phyloP scores from a whole-genome alignment of 2,113 vertebrate species.

The Nyctereutes procyonoides region DNA sequence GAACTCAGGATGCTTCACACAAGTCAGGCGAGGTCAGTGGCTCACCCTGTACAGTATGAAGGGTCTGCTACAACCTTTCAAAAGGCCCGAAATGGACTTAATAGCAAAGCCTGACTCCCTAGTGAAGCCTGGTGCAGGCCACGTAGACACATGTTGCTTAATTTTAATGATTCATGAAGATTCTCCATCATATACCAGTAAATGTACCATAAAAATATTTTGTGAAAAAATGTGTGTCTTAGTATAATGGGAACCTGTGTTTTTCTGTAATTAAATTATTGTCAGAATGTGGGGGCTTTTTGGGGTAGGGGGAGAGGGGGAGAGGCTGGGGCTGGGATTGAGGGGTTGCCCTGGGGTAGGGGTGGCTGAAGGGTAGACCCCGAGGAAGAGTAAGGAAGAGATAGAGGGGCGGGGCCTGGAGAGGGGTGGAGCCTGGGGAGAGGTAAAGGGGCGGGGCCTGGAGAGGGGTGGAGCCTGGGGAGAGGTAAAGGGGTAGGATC shows the following conservation, averaged over 20 bases:
- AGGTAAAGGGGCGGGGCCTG: neutral
- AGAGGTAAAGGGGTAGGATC: too few relatives aligned
- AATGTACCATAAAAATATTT: constrained; percentile 29
- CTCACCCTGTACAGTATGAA: rapidly evolving
- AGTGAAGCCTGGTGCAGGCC: neutral
- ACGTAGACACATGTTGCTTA: neutral
- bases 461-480: too few relatives aligned
- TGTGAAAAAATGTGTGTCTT: neutral
- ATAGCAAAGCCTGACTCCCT: neutral
- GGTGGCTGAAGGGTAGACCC: neutral
- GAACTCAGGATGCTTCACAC: neutral
- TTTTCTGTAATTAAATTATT: constrained; percentile 1
- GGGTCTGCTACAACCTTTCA: neutral
- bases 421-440: neutral
- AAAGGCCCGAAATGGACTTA: neutral
- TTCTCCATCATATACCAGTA: constrained; percentile 11
- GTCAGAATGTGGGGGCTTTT: neutral
- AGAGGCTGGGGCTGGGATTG: neutral
- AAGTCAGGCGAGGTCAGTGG: neutral
- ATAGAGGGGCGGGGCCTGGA: neutral
- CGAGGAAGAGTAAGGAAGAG: neutral
- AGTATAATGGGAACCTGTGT: neutral
- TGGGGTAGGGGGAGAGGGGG: too few relatives aligned
- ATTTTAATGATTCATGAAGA: constrained; percentile 27
- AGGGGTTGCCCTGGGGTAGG: neutral